Conservation (phyloP, 64 coral and sea anemone genomes). For the Porites lutea region DNA sequence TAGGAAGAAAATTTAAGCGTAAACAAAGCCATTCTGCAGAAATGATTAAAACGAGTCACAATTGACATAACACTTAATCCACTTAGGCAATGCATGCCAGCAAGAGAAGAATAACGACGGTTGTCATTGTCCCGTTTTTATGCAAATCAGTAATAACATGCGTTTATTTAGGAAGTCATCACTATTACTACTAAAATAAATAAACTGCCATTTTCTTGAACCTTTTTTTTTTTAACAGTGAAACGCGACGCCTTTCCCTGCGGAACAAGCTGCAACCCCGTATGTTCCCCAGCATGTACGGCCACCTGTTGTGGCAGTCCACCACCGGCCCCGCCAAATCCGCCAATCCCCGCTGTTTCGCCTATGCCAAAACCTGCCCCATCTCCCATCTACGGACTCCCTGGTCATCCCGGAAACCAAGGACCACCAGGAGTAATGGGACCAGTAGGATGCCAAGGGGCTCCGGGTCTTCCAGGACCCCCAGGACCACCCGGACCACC, state of each 20-base stretch:
- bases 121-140: no score
- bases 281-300: neutral
- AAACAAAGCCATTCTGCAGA: no score
- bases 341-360: slow-evolving; percentile 2
- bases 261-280: neutral
- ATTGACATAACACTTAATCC: no score
- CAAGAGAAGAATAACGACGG: no score
- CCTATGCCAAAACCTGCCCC: neutral
- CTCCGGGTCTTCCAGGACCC: slow-evolving; percentile 14
- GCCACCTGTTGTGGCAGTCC: slow-evolving; percentile 37
- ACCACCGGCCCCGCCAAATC: slow-evolving; percentile 19
- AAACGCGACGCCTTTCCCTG: slow-evolving; percentile 30
- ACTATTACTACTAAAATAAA: no score
- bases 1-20: no score
- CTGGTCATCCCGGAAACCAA: slow-evolving; percentile 17
- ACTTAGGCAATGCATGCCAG: no score
- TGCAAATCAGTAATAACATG: no score
- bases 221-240: neutral
- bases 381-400: slow-evolving; percentile 3
- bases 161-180: no score
- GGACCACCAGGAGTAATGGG: slow-evolving; percentile 9
- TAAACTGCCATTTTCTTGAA: no score
- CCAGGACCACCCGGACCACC: slow-evolving; percentile 70
- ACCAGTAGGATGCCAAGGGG: neutral
- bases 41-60: no score